These are phyloP conservation scores for Phycodurus eques DNA, from an alignment of 2,113 vertebrate species.

Conservation along the genomic window DNA sequence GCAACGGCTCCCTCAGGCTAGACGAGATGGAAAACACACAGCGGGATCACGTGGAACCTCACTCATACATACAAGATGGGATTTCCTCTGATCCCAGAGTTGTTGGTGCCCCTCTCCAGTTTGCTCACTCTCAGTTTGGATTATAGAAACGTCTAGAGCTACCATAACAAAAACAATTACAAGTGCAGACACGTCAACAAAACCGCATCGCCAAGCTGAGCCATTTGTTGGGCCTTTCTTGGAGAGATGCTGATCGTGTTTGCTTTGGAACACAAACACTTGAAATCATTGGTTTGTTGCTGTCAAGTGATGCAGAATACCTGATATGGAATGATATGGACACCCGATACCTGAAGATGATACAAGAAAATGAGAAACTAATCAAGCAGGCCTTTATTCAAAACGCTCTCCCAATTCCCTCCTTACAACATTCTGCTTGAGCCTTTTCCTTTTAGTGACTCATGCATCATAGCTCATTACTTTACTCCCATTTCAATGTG, in stretches of 20 bases:
- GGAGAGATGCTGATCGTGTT: conserved; percentile 13
- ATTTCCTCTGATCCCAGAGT: conserved; percentile 56
- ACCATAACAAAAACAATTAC: conserved; percentile 29
- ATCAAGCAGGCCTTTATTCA: background rate
- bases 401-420: background rate
- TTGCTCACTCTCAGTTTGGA: conserved; percentile 41
- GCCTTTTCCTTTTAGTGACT: background rate
- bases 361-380: background rate
- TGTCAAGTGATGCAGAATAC: background rate
- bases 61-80: conserved; percentile 59
- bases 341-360: background rate
- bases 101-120: conserved; percentile 38
- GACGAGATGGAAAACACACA: conserved; percentile 56
- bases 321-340: background rate
- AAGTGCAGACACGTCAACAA: conserved; percentile 8
- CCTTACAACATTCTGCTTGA: background rate
- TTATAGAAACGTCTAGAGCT: conserved; percentile 20
- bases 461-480: conserved; percentile 46
- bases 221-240: background rate
- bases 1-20: conserved; percentile 29
- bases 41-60: conserved; percentile 54
- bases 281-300: background rate
- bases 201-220: conserved; percentile 1
- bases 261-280: conserved; percentile 18
- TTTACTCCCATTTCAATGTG: conserved; percentile 31